Conservation (phyloP, 2,113 vertebrate species). For the Indri indri region DNA sequence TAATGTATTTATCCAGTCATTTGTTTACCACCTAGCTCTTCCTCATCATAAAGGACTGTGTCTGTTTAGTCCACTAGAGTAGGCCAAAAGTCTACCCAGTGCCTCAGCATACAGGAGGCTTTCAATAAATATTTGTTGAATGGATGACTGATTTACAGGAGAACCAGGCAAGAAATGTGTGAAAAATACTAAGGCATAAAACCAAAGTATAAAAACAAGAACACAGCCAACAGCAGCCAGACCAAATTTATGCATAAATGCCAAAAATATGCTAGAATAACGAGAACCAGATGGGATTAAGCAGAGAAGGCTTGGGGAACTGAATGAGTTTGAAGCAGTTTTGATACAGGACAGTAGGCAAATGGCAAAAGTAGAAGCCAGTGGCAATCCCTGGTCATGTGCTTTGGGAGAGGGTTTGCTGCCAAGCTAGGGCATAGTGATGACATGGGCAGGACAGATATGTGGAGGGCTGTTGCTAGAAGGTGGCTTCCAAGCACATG, state of each 20-base stretch:
- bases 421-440: no score
- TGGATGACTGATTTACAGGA: slow-evolving; percentile 53
- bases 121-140: slow-evolving; percentile 63
- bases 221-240: slow-evolving; percentile 27
- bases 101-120: background rate
- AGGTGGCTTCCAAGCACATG: background rate
- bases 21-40: background rate
- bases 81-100: background rate
- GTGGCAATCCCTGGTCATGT: background rate
- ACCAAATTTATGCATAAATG: slow-evolving; percentile 32
- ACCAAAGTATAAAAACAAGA: slow-evolving; percentile 67
- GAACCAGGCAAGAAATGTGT: slow-evolving; percentile 66
- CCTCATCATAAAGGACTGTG: background rate
- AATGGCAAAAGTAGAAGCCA: background rate
- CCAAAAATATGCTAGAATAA: slow-evolving; percentile 46
- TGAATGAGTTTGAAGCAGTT: background rate
- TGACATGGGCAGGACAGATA: fast-evolving
- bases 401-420: background rate
- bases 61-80: background rate
- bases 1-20: background rate
- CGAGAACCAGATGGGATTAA: slow-evolving; percentile 56
- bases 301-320: background rate
- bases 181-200: slow-evolving; percentile 72
- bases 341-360: background rate
- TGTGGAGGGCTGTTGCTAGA: background rate